These are phyloP conservation scores for Epizoanthus ramosus DNA, from an alignment of 92 coral and sea anemone genomes.

Conservation along the genomic window DNA sequence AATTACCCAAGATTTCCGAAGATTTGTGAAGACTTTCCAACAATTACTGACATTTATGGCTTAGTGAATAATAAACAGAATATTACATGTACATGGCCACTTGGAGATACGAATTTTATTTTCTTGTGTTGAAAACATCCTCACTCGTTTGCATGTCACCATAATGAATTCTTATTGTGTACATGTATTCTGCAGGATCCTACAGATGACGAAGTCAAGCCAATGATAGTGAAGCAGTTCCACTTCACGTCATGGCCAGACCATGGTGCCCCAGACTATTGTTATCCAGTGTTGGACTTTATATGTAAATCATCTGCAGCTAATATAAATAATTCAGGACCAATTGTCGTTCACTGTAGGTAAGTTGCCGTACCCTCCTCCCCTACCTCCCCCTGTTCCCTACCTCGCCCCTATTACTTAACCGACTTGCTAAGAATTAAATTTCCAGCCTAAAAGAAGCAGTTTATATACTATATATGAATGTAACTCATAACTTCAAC, in stretches of 20 bases:
- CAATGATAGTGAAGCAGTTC: constrained; percentile 84
- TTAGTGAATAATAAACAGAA: too few species aligned
- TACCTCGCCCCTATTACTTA: background rate
- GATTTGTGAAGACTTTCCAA: too few species aligned
- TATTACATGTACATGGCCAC: too few species aligned
- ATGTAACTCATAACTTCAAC: too few species aligned
- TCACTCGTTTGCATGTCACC: too few species aligned
- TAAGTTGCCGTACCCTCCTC: constrained; percentile 1
- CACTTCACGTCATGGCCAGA: constrained; percentile 99
- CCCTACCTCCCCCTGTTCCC: background rate
- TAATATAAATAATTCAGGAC: constrained; percentile 79
- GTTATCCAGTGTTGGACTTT: constrained; percentile 75
- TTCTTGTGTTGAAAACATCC: too few species aligned
- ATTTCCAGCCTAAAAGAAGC: too few species aligned
- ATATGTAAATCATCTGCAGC: constrained; percentile 82
- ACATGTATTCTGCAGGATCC: constrained; percentile 50
- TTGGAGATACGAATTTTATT: too few species aligned
- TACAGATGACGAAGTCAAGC: constrained; percentile 70
- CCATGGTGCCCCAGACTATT: constrained; percentile 92
- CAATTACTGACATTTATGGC: too few species aligned
- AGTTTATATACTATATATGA: too few species aligned
- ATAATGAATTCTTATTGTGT: too few species aligned
- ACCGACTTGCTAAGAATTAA: background rate
- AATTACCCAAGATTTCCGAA: too few species aligned
- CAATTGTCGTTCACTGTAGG: constrained; percentile 98